Percentiles rank a stretch among this genome's conserved stretches.
These are phyloP conservation scores for Otolemur garnettii DNA, from an alignment of 2,113 vertebrate genomes.

Conservation along the genomic window DNA sequence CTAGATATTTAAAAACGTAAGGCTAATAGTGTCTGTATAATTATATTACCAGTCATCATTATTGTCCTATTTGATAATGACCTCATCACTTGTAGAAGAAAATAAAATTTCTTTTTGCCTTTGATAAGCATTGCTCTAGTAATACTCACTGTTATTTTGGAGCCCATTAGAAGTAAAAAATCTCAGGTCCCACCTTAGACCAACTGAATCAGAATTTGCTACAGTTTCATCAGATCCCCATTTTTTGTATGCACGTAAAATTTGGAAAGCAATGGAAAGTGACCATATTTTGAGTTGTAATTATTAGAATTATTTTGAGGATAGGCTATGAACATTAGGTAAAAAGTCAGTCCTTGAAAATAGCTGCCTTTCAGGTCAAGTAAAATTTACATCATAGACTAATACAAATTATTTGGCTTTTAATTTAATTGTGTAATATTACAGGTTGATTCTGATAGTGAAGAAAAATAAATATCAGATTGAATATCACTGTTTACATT, in stretches of 20 bases:
- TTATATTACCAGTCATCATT: constrained; percentile 12
- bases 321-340: neutral
- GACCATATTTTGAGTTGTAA: constrained; percentile 18
- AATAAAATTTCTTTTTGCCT: constrained; percentile 30
- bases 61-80: constrained; percentile 55
- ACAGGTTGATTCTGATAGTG: constrained; percentile 44
- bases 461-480: constrained; percentile 55
- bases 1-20: constrained; percentile 48
- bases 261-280: constrained; percentile 42
- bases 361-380: constrained; percentile 15
- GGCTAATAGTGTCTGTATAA: neutral
- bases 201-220: constrained; percentile 57
- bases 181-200: neutral
- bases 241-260: constrained; percentile 23
- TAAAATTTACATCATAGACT: constrained; percentile 34
- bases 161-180: constrained; percentile 59
- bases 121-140: neutral
- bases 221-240: neutral
- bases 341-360: neutral
- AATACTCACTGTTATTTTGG: constrained; percentile 4
- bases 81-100: constrained; percentile 44
- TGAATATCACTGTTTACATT: constrained; percentile 8
- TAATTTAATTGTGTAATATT: constrained; percentile 30
- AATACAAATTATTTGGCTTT: constrained; percentile 44
- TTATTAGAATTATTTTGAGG: constrained; percentile 37